Percentiles rank a stretch among this genome's conserved stretches.
phyloP scores from a whole-genome alignment of 2,888 invertebrate genomes.

The Cryptocheilus praepositus region DNA sequence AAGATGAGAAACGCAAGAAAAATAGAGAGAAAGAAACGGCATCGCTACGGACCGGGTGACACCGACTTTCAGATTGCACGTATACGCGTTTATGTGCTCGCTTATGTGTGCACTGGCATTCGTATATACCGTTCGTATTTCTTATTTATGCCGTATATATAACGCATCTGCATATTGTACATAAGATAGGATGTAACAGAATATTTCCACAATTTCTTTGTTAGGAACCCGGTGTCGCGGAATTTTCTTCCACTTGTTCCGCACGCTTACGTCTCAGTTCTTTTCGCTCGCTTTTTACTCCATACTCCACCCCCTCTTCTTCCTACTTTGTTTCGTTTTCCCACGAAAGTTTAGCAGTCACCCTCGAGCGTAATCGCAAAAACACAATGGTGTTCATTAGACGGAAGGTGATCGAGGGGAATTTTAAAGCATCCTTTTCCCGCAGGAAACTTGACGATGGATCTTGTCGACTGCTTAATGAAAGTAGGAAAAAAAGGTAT shows the following conservation, averaged over 20 bases:
- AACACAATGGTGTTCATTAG: constrained; percentile 49
- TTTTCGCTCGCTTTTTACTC: constrained; percentile 9
- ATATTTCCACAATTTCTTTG: constrained; percentile 37
- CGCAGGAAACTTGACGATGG: neutral
- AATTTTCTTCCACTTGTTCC: constrained; percentile 8
- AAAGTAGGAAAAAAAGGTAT: neutral
- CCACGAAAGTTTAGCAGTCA: constrained; percentile 29
- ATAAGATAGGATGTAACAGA: constrained; percentile 29
- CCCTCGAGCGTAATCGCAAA: constrained; percentile 27
- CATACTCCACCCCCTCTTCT: neutral
- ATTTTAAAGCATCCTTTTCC: constrained; percentile 41
- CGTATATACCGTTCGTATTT: constrained; percentile 3
- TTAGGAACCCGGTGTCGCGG: constrained; percentile 28
- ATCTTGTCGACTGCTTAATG: neutral
- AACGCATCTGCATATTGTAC: constrained; percentile 8
- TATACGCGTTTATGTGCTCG: neutral
- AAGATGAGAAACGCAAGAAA: neutral
- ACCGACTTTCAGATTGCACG: constrained; percentile 1
- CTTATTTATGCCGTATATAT: neutral
- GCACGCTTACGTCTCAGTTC: constrained; percentile 15
- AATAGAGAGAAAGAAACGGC: neutral
- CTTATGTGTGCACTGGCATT: neutral
- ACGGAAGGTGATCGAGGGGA: constrained; percentile 32
- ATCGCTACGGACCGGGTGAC: too few species aligned
- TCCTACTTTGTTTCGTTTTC: constrained; percentile 1